These are phyloP conservation scores for Bradypodion pumilum DNA, from an alignment of 2,797 vertebrate species.

Conservation along the genomic window DNA sequence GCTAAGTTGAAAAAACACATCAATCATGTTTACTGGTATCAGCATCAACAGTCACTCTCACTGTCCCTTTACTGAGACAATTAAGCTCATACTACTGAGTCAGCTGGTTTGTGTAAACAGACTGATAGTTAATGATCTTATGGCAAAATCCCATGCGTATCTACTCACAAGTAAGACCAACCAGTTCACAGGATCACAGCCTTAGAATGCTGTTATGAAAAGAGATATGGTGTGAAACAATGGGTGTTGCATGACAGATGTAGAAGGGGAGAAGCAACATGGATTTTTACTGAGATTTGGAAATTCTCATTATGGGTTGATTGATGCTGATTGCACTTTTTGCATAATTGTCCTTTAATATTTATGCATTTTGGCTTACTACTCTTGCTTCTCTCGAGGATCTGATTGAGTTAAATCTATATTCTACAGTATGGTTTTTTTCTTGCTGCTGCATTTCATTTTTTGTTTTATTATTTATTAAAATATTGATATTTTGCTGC, in stretches of 20 bases:
- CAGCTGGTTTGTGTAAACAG: not conserved
- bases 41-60: not conserved
- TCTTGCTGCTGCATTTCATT: not conserved
- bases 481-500: not conserved
- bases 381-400: not conserved
- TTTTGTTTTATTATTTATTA: not conserved
- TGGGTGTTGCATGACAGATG: no score
- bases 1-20: not conserved
- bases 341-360: slow-evolving; percentile 24
- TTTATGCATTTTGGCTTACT: slow-evolving; percentile 9
- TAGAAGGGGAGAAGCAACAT: not conserved
- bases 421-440: not conserved
- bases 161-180: not conserved
- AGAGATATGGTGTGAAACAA: not conserved
- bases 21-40: not conserved
- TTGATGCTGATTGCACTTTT: not conserved
- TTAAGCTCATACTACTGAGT: not conserved
- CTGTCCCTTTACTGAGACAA: not conserved
- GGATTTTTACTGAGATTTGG: not conserved
- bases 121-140: not conserved
- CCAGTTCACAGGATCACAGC: not conserved
- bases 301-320: slow-evolving; percentile 3
- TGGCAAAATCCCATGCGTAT: not conserved
- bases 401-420: not conserved
- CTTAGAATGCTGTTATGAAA: not conserved